These are phyloP conservation scores for Cyaniris semiargus DNA, from an alignment of 2,888 invertebrate species.

Conservation along the genomic window DNA sequence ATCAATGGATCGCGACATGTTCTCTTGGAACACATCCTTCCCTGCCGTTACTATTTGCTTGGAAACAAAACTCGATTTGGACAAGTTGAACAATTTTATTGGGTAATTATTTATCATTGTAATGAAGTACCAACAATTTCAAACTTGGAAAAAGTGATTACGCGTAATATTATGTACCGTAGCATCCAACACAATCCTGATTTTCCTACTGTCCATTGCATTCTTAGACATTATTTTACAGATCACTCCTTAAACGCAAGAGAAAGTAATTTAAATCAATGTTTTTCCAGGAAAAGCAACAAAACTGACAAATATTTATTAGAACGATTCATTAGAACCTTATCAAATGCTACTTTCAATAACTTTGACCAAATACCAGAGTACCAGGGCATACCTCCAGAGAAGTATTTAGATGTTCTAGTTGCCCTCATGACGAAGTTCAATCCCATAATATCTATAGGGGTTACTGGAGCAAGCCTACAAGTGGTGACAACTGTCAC, in stretches of 20 bases:
- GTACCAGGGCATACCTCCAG: constrained; percentile 78
- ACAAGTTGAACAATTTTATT: constrained; percentile 76
- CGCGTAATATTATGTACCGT: too few species aligned
- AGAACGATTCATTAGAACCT: constrained; percentile 74
- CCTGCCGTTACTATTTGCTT: constrained; percentile 86
- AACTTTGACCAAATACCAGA: constrained; percentile 80
- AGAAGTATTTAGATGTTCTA: constrained; percentile 79
- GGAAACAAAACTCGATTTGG: constrained; percentile 75
- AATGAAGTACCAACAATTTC: too few species aligned
- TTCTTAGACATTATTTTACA: too few species aligned
- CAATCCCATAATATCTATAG: constrained; percentile 75
- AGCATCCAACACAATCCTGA: too few species aligned
- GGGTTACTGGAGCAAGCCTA: constrained; percentile 74
- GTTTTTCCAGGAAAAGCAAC: constrained; percentile 50
- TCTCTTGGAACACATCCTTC: constrained; percentile 86
- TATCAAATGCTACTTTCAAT: constrained; percentile 81
- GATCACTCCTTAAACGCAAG: too few species aligned
- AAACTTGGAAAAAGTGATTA: not conserved
- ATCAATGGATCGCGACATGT: constrained; percentile 87
- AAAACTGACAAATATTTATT: constrained; percentile 75
- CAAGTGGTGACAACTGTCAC: constrained; percentile 82
- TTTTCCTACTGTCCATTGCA: too few species aligned
- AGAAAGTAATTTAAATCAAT: too few species aligned
- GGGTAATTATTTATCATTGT: constrained; percentile 56
- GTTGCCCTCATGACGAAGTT: constrained; percentile 75